Evolutionary conservation across 2,888 invertebrate species (phyloP), one percentile per base, ranked within the genome.

Genomic region (Lithophane leautieri): DNA sequence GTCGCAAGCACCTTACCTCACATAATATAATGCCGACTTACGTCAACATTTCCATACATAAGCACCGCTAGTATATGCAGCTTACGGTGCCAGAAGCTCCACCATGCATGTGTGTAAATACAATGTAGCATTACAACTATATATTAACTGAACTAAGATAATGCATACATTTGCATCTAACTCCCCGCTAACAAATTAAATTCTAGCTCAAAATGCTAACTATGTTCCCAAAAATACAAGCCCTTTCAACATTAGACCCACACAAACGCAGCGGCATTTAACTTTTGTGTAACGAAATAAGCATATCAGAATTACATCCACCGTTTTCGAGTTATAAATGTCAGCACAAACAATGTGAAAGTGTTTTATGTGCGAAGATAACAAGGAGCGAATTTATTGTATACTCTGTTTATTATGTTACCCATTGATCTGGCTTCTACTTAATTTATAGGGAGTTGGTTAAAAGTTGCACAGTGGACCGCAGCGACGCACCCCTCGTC

Each of bases 371-470:
- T 66, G 69, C 67, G 54, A 69, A 85, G 87, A 86, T 81, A 86
- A 85, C 83, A 80, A 87, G 81, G 63, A 85, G 76, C 56, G 69
- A 83, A 78, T 86, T 85, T 85, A 85, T 79, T 87, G 65, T 85
- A 40, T 67, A 71, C 25, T 76, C 65, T 78, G 73, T 85, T 62
- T 81, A 73, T 74, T 80, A 68, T 78, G 76, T 81, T 69, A 61
- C 62, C 75, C 78, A 85, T 83, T 87, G 83, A 86, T 85, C 81
- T 86, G 67, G 62, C 66, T 85, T 73, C 70, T 74, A 71, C 67
- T 74, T 74, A 81, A 87, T 86, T 82, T 85, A 87, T 85, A 79
- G 87, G 63, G 72, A 68, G 73, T 67, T 67, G 62, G 73, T 74
- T 78, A 62, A 79, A 85, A 83, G 79, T 86, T 81, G 73, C 79